Conservation (phyloP, 2,888 invertebrate species). For the Brassicogethes aeneus region DNA sequence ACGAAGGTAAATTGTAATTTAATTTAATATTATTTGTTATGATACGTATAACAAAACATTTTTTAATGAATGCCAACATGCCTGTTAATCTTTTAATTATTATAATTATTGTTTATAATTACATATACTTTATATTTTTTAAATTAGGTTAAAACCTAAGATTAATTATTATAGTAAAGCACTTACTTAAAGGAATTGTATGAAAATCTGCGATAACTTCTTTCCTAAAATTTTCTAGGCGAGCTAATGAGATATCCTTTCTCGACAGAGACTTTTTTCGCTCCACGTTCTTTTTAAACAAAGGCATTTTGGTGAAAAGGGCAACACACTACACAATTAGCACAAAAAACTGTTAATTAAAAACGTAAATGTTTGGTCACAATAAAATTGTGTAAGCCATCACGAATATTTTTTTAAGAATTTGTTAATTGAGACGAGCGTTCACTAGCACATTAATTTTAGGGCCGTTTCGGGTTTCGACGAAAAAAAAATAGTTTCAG, state of each 20-base stretch:
- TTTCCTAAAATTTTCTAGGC: constrained; percentile 47
- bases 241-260: constrained; percentile 37
- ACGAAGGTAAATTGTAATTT: too few species aligned
- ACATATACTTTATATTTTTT: too few species aligned
- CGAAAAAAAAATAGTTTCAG: neutral
- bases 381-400: constrained; percentile 13
- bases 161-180: too few species aligned
- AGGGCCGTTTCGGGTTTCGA: neutral
- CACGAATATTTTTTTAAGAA: constrained; percentile 6
- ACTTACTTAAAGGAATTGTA: constrained; percentile 38
- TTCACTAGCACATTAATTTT: too few species aligned
- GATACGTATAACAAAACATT: too few species aligned
- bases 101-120: too few species aligned
- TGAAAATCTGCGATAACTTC: constrained; percentile 51
- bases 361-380: constrained; percentile 14
- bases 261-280: constrained; percentile 34
- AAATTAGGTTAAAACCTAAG: too few species aligned
- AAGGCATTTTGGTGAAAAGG: constrained; percentile 20
- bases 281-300: constrained; percentile 29
- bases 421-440: constrained; percentile 16
- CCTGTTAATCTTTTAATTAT: too few species aligned
- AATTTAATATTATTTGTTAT: too few species aligned
- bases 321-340: constrained; percentile 9
- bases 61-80: too few species aligned
- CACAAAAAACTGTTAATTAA: constrained; percentile 1